These are phyloP conservation scores for Rhamphomyia laevipes DNA, from an alignment of 2,888 invertebrate genomes.

Conservation along the genomic window DNA sequence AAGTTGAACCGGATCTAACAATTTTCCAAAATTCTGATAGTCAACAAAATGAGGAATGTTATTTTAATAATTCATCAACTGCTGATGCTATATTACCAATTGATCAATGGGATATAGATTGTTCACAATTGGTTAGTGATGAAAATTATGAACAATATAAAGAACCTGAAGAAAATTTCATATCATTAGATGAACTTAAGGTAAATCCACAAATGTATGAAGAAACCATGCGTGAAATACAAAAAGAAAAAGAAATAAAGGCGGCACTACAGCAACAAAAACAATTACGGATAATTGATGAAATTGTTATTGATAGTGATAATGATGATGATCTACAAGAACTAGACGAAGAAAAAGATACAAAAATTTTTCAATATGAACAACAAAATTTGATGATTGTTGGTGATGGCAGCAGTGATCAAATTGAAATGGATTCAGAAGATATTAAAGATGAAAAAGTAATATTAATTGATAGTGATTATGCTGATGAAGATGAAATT, in stretches of 20 bases:
- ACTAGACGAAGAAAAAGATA: neutral
- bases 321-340: neutral
- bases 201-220: slow-evolving; percentile 27
- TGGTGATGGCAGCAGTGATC: neutral
- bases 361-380: too few relatives aligned
- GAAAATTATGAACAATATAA: slow-evolving; percentile 19
- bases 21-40: neutral
- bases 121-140: neutral
- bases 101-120: too few relatives aligned
- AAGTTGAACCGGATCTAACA: neutral
- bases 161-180: slow-evolving; percentile 33
- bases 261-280: slow-evolving; percentile 6
- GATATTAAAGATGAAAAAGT: neutral
- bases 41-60: neutral
- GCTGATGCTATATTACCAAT: too few relatives aligned
- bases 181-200: slow-evolving; percentile 34
- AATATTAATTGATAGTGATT: neutral
- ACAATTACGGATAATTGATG: neutral
- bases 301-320: neutral
- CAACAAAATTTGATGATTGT: too few relatives aligned
- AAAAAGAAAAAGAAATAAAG: slow-evolving; percentile 16
- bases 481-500: slow-evolving; percentile 1
- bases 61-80: neutral
- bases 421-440: neutral
- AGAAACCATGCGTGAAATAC: slow-evolving; percentile 25